Evolutionary conservation across 2,888 invertebrate species (phyloP).

Genomic region (Epirrhoe tristata): DNA sequence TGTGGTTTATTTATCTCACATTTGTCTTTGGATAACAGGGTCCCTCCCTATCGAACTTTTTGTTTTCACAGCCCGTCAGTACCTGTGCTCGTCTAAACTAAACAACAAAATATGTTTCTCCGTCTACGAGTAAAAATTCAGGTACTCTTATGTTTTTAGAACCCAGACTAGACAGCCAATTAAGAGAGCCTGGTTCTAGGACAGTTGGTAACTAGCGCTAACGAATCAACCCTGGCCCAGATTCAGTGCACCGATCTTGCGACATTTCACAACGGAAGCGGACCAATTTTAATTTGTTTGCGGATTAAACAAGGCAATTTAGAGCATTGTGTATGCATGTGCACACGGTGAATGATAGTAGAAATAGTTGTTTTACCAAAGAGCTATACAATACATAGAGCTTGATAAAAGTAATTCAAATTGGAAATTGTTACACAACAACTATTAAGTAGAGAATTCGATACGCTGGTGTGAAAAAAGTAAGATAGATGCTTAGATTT

Average conservation of each 20-base stretch:
- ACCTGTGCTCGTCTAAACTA: too few relatives aligned
- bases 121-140: not conserved
- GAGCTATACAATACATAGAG: too few relatives aligned
- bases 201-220: constrained; percentile 25
- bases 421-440: too few relatives aligned
- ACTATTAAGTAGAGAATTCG: too few relatives aligned
- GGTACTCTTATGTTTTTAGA: not conserved
- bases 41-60: too few relatives aligned
- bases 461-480: too few relatives aligned
- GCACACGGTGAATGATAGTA: not conserved
- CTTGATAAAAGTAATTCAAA: too few relatives aligned
- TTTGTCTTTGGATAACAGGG: too few relatives aligned
- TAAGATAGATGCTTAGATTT: too few relatives aligned
- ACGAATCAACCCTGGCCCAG: constrained; percentile 39
- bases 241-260: constrained; percentile 38
- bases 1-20: too few relatives aligned
- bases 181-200: constrained; percentile 19
- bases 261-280: constrained; percentile 39
- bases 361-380: too few relatives aligned
- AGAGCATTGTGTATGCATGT: constrained; percentile 5
- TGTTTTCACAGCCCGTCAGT: too few relatives aligned
- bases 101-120: not conserved
- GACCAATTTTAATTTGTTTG: constrained; percentile 36
- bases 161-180: constrained; percentile 14
- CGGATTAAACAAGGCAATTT: constrained; percentile 17